Evolutionary conservation across 2,888 invertebrate genomes (phyloP).

Genomic region (Amphipoea oculea): DNA sequence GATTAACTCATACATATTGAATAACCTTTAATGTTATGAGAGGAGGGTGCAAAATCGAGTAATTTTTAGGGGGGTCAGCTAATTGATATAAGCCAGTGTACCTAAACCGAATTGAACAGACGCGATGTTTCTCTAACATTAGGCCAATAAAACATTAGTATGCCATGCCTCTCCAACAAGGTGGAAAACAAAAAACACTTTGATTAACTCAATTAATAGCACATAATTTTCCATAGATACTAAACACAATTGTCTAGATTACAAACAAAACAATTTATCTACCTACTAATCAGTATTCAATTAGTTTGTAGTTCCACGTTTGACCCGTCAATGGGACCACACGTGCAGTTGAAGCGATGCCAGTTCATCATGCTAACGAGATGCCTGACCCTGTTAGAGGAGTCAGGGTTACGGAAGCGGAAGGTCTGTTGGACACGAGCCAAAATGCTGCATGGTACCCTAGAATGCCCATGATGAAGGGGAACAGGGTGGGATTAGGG

Average conservation of each 20-base stretch:
- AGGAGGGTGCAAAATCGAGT: too few relatives aligned
- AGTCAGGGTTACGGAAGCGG: conserved; percentile 39
- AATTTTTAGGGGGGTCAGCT: too few relatives aligned
- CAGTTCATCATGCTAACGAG: conserved; percentile 53
- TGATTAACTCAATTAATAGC: conserved; percentile 18
- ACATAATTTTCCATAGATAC: neutral
- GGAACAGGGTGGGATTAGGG: too few relatives aligned
- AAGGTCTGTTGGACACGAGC: conserved; percentile 21
- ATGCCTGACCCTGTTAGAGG: conserved; percentile 43
- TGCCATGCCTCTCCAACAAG: neutral
- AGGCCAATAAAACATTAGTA: conserved; percentile 14
- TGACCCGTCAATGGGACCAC: conserved; percentile 14
- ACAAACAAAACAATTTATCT: conserved; percentile 59
- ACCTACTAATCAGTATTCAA: conserved; percentile 52
- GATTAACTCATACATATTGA: too few relatives aligned
- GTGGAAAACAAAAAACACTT: conserved; percentile 51
- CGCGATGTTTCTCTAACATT: neutral
- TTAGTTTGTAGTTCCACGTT: conserved; percentile 26
- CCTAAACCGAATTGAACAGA: neutral
- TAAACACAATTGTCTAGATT: conserved; percentile 35
- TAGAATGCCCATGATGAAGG: neutral
- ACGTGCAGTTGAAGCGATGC: conserved; percentile 60
- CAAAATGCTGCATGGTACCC: conserved; percentile 10
- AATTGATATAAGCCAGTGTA: too few relatives aligned
- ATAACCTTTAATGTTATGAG: too few relatives aligned